Conservation (phyloP, 2,113 vertebrate species). For the Engraulis encrasicolus region DNA sequence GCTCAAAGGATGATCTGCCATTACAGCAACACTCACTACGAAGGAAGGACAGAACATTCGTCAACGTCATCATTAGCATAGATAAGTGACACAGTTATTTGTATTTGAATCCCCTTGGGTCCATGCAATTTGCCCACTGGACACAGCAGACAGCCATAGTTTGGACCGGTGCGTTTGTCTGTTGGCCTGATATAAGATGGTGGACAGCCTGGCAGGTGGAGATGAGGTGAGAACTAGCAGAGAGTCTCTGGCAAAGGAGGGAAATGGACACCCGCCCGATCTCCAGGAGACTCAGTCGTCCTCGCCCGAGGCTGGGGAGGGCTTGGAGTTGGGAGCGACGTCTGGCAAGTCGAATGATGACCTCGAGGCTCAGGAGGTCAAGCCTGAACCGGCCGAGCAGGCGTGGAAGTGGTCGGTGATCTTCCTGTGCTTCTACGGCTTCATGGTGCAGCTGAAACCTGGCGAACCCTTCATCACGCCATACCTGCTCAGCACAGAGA, state of each 20-base stretch:
- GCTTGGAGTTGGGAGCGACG: too few relatives aligned
- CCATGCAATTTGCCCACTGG: neutral
- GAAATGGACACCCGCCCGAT: neutral
- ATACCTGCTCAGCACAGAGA: conserved; percentile 76
- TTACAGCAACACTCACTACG: neutral
- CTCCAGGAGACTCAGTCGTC: neutral
- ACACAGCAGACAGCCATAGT: neutral
- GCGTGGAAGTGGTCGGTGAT: conserved; percentile 76
- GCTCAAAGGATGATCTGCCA: neutral
- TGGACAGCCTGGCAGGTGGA: neutral
- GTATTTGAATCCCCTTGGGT: neutral
- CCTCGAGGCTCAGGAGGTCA: neutral
- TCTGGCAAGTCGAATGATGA: neutral
- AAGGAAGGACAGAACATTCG: neutral
- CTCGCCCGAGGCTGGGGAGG: neutral
- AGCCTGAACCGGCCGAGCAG: neutral
- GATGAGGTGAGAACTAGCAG: neutral
- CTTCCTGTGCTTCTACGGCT: conserved; percentile 86
- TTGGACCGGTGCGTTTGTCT: neutral
- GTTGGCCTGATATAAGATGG: neutral
- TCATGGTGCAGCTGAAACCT: conserved; percentile 83
- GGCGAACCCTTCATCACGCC: conserved; percentile 90
- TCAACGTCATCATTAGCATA: too few relatives aligned
- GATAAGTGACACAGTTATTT: neutral
- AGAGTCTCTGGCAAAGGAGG: neutral